phyloP scores from a whole-genome alignment of 2,113 vertebrate species.

The Rhadina sibilatrix region DNA sequence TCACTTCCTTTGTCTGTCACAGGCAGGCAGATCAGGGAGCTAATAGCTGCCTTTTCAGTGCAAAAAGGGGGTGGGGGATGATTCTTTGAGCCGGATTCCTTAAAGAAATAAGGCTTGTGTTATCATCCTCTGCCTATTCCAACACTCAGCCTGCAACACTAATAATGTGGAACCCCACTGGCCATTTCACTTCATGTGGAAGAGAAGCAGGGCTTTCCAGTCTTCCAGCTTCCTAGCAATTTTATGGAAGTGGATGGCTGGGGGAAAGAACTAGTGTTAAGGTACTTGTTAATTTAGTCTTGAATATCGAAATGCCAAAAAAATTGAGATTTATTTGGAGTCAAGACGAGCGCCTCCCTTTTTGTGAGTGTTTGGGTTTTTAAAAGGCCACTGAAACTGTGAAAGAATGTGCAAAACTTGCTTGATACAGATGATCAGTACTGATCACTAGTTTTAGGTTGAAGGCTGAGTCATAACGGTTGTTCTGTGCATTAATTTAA shows the following conservation, averaged over 20 bases:
- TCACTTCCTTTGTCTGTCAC: background rate
- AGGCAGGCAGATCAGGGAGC: background rate
- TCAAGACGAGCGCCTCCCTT: background rate
- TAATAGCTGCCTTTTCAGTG: background rate
- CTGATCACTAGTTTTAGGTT: background rate
- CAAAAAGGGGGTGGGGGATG: background rate
- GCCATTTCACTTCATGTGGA: background rate
- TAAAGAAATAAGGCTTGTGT: background rate
- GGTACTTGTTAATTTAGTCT: background rate
- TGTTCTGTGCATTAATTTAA: background rate
- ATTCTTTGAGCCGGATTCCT: background rate
- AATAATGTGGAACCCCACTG: background rate
- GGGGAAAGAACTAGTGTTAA: background rate
- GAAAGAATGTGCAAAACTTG: background rate
- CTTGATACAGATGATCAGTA: background rate
- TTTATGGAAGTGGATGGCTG: background rate
- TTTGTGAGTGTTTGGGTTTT: background rate
- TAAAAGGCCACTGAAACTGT: background rate
- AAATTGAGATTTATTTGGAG: background rate
- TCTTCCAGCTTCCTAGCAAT: background rate
- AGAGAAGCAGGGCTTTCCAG: background rate
- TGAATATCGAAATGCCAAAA: background rate
- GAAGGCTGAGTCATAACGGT: background rate
- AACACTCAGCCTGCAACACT: background rate
- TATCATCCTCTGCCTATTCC: background rate